These are phyloP conservation scores for Candoia aspera DNA, from an alignment of 2,113 vertebrate species.

Conservation along the genomic window DNA sequence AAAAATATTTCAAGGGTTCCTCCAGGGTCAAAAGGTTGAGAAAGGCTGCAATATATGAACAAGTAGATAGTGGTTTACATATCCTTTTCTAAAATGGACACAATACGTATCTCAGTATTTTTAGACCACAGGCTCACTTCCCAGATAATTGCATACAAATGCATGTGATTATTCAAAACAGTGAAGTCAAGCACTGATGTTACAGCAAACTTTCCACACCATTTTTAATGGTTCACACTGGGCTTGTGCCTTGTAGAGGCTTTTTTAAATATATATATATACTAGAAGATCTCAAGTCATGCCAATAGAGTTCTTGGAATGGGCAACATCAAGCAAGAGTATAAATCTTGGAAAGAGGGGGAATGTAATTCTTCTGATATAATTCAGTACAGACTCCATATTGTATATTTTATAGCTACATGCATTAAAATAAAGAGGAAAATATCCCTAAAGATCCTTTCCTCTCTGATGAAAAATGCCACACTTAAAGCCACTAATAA, in stretches of 20 bases:
- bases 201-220: not conserved
- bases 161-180: not conserved
- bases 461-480: accelerated
- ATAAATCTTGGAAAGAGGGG: not conserved
- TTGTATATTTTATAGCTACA: not conserved
- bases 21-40: too few species aligned
- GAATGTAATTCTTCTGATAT: not conserved
- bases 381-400: not conserved
- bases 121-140: too few species aligned
- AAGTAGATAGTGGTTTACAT: not conserved
- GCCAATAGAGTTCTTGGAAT: not conserved
- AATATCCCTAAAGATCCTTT: accelerated
- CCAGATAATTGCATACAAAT: not conserved
- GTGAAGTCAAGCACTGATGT: not conserved
- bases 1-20: too few species aligned
- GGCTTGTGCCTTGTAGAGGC: not conserved
- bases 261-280: not conserved
- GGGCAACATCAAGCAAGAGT: not conserved
- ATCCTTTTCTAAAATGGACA: not conserved
- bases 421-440: accelerated
- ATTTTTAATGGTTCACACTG: not conserved
- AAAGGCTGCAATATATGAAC: too few species aligned
- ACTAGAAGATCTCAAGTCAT: not conserved
- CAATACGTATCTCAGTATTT: not conserved
- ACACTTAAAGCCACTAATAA: not conserved